phyloP scores from a whole-genome alignment of 1,140 invertebrate genomes.

The Callitettix versicolor region DNA sequence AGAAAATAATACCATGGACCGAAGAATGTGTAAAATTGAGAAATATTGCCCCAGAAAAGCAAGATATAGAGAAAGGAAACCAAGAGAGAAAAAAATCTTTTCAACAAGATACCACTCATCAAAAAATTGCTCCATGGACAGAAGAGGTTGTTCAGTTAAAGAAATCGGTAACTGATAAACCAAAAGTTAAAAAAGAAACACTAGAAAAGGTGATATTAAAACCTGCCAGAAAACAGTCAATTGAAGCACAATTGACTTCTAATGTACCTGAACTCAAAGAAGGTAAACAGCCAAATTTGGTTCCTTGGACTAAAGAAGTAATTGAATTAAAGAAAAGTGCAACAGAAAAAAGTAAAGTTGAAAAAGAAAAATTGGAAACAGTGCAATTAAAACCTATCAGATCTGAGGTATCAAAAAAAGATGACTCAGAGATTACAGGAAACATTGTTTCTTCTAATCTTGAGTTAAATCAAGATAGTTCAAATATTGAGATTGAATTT shows the following conservation, averaged over 20 bases:
- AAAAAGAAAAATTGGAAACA: conserved; percentile 9
- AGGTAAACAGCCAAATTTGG: neutral
- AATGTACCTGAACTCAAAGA: neutral
- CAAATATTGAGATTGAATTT: neutral
- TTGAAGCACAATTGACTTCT: neutral
- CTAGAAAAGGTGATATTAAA: conserved; percentile 30
- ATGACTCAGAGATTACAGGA: too few species aligned
- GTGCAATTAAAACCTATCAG: conserved; percentile 2
- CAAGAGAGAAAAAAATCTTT: conserved; percentile 2
- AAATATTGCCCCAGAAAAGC: conserved; percentile 25
- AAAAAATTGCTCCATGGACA: conserved; percentile 2
- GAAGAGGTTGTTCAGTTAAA: conserved; percentile 7
- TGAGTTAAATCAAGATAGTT: too few species aligned
- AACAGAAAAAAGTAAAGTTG: conserved; percentile 1
- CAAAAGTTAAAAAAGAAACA: conserved; percentile 24
- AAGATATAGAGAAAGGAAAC: neutral
- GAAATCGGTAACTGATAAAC: conserved; percentile 29
- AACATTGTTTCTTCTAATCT: too few species aligned
- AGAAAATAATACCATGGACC: conserved; percentile 28
- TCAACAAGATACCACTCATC: neutral
- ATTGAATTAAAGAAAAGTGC: neutral
- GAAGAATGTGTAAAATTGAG: conserved; percentile 32
- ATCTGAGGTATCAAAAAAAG: too few species aligned
- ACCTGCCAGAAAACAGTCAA: neutral
- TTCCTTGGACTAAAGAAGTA: neutral